phyloP scores from a whole-genome alignment of 2,113 vertebrate species.

The Phalacrocorax aristotelis region DNA sequence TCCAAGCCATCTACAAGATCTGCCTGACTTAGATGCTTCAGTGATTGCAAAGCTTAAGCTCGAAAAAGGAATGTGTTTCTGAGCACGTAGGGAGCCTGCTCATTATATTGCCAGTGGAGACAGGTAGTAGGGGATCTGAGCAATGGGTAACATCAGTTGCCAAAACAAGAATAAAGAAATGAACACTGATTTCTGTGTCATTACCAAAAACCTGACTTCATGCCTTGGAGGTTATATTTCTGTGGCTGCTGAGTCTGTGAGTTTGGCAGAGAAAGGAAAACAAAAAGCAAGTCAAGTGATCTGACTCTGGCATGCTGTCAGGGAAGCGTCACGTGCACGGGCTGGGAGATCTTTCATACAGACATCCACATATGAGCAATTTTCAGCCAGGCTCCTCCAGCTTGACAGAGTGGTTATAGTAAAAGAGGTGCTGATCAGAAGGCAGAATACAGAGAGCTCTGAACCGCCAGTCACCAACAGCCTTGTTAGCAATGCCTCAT shows the following conservation, averaged over 20 bases:
- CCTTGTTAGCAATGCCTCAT: background rate
- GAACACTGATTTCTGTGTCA: background rate
- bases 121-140: background rate
- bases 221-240: constrained; percentile 5
- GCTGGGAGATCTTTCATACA: background rate
- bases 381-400: background rate
- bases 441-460: background rate
- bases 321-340: background rate
- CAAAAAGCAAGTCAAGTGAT: background rate
- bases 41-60: background rate
- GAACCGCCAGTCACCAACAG: background rate
- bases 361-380: background rate
- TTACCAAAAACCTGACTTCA: constrained; percentile 11
- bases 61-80: background rate
- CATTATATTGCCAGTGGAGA: background rate
- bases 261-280: constrained; percentile 27
- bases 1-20: background rate
- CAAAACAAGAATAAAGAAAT: background rate
- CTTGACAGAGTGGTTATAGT: background rate
- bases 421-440: background rate
- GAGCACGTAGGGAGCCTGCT: background rate
- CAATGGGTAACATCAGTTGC: background rate
- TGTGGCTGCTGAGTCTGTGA: constrained; percentile 9
- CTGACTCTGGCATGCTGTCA: background rate
- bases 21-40: background rate